A percentile compares a stretch with the other conserved stretches of the same genome.
Conservation (phyloP, 2,113 vertebrate species). For the Formicarius rufipectus region DNA sequence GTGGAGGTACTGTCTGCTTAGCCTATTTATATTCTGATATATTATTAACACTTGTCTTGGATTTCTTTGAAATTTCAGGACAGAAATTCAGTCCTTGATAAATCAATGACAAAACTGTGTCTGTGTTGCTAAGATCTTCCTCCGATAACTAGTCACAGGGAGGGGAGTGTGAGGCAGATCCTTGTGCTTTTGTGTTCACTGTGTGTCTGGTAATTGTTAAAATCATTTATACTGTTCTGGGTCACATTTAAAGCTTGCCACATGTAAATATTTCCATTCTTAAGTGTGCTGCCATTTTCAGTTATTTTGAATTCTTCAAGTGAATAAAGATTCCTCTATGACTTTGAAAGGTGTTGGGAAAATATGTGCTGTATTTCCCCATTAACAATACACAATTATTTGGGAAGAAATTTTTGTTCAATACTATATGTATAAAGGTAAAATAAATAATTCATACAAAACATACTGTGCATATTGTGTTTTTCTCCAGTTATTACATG, state of each 20-base stretch:
- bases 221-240: neutral
- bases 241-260: neutral
- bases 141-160: neutral
- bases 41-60: constrained; percentile 16
- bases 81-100: neutral
- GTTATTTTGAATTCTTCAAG: neutral
- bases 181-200: neutral
- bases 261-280: neutral
- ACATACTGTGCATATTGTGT: constrained; percentile 8
- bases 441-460: constrained; percentile 53
- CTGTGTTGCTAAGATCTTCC: neutral
- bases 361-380: neutral
- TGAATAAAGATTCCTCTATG: neutral
- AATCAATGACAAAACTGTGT: constrained; percentile 9
- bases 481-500: constrained; percentile 29
- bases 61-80: constrained; percentile 24
- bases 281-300: neutral
- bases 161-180: neutral
- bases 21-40: neutral
- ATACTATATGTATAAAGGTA: neutral
- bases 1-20: neutral
- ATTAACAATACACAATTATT: neutral
- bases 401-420: neutral
- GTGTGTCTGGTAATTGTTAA: neutral
- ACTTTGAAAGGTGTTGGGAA: neutral